Evolutionary conservation across 2,888 invertebrate species (phyloP).

Genomic region (Macroteleia sp.): DNA sequence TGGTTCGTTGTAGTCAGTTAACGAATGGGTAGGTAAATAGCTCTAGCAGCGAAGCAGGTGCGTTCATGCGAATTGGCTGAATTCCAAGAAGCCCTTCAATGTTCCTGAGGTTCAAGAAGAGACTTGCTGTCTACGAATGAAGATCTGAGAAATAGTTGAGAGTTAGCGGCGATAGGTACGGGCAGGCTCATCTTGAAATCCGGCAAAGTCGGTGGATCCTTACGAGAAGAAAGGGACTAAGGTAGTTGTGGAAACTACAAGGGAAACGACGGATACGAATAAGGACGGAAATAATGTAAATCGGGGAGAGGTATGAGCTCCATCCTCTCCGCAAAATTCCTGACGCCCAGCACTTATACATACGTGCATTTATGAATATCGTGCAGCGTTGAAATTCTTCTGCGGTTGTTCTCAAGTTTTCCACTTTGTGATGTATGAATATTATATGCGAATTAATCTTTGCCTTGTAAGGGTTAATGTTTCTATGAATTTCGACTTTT

Average conservation of each 20-base stretch:
- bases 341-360: conserved; percentile 51
- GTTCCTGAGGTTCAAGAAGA: conserved; percentile 63
- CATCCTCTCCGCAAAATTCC: conserved; percentile 39
- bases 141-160: conserved; percentile 81
- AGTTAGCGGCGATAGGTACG: conserved; percentile 72
- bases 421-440: conserved; percentile 59
- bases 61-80: conserved; percentile 74
- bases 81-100: conserved; percentile 70
- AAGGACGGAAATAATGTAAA: conserved; percentile 53
- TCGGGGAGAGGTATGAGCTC: conserved; percentile 27
- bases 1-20: conserved; percentile 62
- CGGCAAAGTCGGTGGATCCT: conserved; percentile 66
- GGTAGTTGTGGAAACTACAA: conserved; percentile 59
- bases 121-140: conserved; percentile 66
- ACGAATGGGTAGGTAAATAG: conserved; percentile 70
- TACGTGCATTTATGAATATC: conserved; percentile 58
- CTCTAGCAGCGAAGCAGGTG: conserved; percentile 65
- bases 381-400: conserved; percentile 49
- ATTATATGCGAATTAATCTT: conserved; percentile 51
- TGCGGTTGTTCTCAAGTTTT: conserved; percentile 50
- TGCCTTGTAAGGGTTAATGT: not conserved
- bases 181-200: conserved; percentile 64
- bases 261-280: conserved; percentile 51
- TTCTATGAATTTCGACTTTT: no score
- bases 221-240: conserved; percentile 57